phyloP scores from a whole-genome alignment of 2,888 invertebrate genomes.

The Eulithis testata region DNA sequence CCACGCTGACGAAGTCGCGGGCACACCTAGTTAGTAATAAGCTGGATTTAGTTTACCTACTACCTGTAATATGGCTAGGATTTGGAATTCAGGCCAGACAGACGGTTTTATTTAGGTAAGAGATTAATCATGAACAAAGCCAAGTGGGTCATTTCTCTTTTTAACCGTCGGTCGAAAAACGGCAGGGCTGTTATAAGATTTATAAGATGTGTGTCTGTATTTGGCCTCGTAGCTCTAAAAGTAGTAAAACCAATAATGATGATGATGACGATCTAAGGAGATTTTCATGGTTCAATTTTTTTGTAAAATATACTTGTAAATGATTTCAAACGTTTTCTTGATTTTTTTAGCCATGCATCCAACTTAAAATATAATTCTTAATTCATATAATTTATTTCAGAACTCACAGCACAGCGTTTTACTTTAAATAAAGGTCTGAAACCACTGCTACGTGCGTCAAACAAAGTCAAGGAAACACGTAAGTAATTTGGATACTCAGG shows the following conservation, averaged over 20 bases:
- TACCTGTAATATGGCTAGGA: background rate
- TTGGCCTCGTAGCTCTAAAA: too few relatives aligned
- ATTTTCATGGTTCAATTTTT: too few relatives aligned
- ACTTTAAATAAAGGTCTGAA: slow-evolving; percentile 46
- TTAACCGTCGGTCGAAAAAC: background rate
- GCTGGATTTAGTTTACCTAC: background rate
- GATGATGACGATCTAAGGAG: too few relatives aligned
- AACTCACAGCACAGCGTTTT: slow-evolving; percentile 43
- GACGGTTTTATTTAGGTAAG: slow-evolving; percentile 1
- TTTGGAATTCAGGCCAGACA: background rate
- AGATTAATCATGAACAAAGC: background rate
- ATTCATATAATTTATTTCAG: slow-evolving; percentile 44
- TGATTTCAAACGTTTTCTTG: background rate
- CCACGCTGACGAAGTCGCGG: too few relatives aligned
- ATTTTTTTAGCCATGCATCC: too few relatives aligned
- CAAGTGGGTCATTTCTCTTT: background rate
- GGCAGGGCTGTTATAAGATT: too few relatives aligned
- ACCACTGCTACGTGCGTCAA: slow-evolving; percentile 39
- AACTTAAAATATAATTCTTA: too few relatives aligned
- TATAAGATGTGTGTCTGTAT: too few relatives aligned
- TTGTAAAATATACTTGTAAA: background rate
- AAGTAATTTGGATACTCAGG: slow-evolving; percentile 26
- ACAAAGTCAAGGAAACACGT: slow-evolving; percentile 49
- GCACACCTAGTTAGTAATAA: too few relatives aligned
- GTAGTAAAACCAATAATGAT: too few relatives aligned